phyloP scores from a whole-genome alignment of 2,888 invertebrate genomes.

The Sussaba pulchella region DNA sequence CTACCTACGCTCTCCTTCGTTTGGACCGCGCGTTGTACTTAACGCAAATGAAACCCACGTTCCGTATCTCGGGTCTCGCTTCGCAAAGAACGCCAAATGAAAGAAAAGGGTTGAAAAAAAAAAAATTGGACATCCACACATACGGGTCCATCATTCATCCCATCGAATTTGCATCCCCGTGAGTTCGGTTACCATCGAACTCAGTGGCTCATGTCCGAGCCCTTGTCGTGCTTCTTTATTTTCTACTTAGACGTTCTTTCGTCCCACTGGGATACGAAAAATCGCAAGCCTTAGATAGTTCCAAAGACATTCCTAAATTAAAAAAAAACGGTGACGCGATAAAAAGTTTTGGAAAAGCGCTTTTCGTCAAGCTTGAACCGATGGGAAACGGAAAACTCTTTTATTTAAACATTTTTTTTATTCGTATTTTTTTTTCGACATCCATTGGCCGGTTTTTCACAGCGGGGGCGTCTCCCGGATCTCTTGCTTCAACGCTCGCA shows the following conservation, averaged over 20 bases:
- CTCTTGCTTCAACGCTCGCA: conserved; percentile 67
- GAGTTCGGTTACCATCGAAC: neutral
- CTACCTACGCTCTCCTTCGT: conserved; percentile 1
- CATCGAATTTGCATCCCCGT: neutral
- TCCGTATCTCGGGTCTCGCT: conserved; percentile 17
- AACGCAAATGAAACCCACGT: conserved; percentile 55
- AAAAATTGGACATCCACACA: neutral
- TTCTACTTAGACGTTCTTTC: too few relatives aligned
- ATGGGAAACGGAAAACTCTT: conserved; percentile 54
- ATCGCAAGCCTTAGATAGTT: neutral
- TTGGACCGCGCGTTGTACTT: conserved; percentile 46
- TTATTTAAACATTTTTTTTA: too few relatives aligned
- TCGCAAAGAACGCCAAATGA: conserved; percentile 6
- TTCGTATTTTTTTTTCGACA: too few relatives aligned
- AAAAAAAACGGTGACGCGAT: neutral
- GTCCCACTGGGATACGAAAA: too few relatives aligned
- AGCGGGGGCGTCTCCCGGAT: conserved; percentile 62
- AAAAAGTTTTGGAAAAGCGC: neutral
- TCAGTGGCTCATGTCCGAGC: too few relatives aligned
- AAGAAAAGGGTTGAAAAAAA: conserved; percentile 19
- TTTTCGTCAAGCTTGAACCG: neutral
- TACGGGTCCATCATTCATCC: conserved; percentile 1
- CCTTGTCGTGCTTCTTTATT: neutral
- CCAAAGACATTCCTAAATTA: neutral
- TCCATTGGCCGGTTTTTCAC: conserved; percentile 72